Base-by-base conservation (phyloP, 2,113 vertebrate genomes). In the Jaculus jaculus region DNA sequence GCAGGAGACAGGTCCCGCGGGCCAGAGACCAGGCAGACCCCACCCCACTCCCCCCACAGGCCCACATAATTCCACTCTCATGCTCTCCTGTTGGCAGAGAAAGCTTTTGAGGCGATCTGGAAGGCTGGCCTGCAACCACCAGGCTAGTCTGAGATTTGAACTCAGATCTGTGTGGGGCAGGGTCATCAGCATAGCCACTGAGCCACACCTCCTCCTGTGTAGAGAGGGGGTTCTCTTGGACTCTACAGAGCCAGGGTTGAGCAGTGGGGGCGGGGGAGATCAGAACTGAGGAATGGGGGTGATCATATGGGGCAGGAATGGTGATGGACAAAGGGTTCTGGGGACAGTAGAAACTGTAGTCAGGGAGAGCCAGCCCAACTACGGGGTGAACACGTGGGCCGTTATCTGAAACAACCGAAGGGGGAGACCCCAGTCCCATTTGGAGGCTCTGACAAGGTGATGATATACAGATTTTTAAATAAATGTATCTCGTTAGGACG, bases 391-490 rank as follows among this genome's bases (percentile, higher is more conserved):
- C 3, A 6, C 39, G 17, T 7, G 16, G 16, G 90, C 89, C 86
- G 4, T 89, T 83, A 94, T 80, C 96, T 5, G 61, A 96, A 97
- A 37, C 66, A 51, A 86, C 69, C 9, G 47, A 37, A 34, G n/a
- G 32, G 24, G 39, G 87, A 63, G 90, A 37, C 47, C 5, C 34
- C 51, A 75, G 75, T 42, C 65, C 96, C 51, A 8, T 69, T 12
- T 10, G 34, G 87, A 93, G 15, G 21, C 73, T 84, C 89, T 94
- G 92, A 91, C 96, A 90, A 96, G 96, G 24, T 11, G 92, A 94
- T 96, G 92, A 96, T 92, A n/a, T 42, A 71, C 0, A 58, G 93
- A 69, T 28, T 97, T 96, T 96, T 87, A 96, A 96, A 92, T 96
- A 88, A 94, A 88, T 8, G 85, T 84, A 75, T 90, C 97, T 97